phyloP scores from a whole-genome alignment of 2,797 vertebrate genomes.

The Enteromius unitaeniatus region DNA sequence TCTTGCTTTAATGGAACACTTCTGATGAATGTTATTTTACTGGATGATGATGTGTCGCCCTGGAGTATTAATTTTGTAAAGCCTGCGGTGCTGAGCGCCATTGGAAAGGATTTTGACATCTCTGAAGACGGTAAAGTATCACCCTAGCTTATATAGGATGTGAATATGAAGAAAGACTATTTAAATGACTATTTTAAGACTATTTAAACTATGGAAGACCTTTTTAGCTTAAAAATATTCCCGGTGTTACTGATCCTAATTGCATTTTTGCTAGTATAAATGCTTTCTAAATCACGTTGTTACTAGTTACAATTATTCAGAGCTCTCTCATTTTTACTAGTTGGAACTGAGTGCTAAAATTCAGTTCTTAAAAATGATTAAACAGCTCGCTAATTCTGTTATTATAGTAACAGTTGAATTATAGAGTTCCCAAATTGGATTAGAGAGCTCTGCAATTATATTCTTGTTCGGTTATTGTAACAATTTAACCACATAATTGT shows the following conservation, averaged over 20 bases:
- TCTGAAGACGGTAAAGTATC: conserved; percentile 62
- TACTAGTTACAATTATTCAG: too few species aligned
- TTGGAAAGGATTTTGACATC: conserved; percentile 61
- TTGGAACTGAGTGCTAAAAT: not conserved
- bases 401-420: too few species aligned
- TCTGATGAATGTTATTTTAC: conserved; percentile 86
- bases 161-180: too few species aligned
- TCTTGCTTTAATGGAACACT: conserved; percentile 67
- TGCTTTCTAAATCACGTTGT: too few species aligned
- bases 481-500: too few species aligned
- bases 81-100: conserved; percentile 73
- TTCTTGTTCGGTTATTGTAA: too few species aligned
- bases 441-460: too few species aligned
- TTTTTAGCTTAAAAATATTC: not conserved
- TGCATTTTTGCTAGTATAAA: too few species aligned
- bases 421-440: too few species aligned
- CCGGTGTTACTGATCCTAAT: too few species aligned
- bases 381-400: too few species aligned
- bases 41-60: conserved; percentile 81
- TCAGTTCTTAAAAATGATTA: too few species aligned
- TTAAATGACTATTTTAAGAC: not conserved
- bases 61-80: conserved; percentile 75
- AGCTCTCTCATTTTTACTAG: not conserved
- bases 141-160: not conserved
- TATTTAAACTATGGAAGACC: not conserved